phyloP scores from a whole-genome alignment of 1,140 invertebrate species.

The Drosophila pandora region DNA sequence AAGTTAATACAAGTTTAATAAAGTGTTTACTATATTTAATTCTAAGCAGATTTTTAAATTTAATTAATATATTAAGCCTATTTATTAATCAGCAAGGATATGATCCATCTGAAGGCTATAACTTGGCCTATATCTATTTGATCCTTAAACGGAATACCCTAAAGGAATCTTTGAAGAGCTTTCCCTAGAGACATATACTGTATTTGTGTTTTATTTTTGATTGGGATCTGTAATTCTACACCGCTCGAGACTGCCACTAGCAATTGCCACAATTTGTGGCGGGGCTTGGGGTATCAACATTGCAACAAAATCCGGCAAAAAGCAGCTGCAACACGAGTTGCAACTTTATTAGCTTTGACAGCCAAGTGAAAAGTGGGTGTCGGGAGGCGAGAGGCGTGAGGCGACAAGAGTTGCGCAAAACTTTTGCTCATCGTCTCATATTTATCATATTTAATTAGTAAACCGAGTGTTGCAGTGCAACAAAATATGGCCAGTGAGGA shows the following conservation, averaged over 20 bases:
- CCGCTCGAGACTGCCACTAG: background rate
- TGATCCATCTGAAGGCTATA: no score
- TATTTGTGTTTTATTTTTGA: background rate
- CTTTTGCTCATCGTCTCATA: conserved; percentile 63
- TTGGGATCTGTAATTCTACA: conserved; percentile 1
- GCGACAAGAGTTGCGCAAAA: conserved; percentile 67
- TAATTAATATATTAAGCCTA: no score
- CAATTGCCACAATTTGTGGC: conserved; percentile 14
- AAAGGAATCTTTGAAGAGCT: no score
- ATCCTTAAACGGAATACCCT: no score
- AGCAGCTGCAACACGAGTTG: conserved; percentile 31
- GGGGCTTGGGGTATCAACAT: conserved; percentile 19
- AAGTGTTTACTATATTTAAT: background rate
- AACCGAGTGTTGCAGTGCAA: conserved; percentile 41
- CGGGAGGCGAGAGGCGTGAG: background rate
- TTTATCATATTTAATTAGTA: conserved; percentile 80
- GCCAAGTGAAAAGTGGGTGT: background rate
- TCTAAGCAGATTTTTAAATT: conserved; percentile 5
- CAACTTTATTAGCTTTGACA: conserved; percentile 47
- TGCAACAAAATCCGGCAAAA: conserved; percentile 40
- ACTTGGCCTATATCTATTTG: no score
- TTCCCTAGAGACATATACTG: no score
- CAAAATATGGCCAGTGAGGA: conserved; percentile 40
- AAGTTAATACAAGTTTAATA: no score
- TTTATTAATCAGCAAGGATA: no score